A percentile compares a stretch with the other conserved stretches of the same genome.
Conservation (phyloP, 2,797 vertebrate species). For the Catostomus latipinnis region DNA sequence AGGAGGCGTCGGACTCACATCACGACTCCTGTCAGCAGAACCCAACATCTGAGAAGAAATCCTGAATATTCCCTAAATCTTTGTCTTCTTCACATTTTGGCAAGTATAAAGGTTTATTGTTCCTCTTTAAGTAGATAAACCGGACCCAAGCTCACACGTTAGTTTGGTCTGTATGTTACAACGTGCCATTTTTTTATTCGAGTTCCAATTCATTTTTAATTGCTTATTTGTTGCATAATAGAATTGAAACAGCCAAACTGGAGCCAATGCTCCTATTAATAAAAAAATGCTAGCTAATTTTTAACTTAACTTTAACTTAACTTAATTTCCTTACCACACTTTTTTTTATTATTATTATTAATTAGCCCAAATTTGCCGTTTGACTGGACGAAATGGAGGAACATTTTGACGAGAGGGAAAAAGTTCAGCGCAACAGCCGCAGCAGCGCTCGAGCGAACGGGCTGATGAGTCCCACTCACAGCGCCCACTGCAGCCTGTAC, state of each 20-base stretch:
- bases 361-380: constrained; percentile 60
- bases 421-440: constrained; percentile 81
- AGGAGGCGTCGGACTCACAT: constrained; percentile 54
- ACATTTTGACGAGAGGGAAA: constrained; percentile 95
- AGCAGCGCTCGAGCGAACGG: constrained; percentile 88
- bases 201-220: too few species aligned
- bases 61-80: not conserved
- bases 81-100: constrained; percentile 1
- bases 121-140: not conserved
- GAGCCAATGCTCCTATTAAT: too few species aligned
- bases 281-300: too few species aligned
- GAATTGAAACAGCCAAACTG: too few species aligned
- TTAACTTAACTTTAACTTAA: too few species aligned
- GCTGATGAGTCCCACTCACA: constrained; percentile 92
- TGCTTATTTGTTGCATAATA: too few species aligned
- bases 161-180: too few species aligned
- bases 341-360: not conserved
- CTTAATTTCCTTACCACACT: too few species aligned
- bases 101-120: constrained; percentile 18
- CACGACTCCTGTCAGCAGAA: constrained; percentile 35
- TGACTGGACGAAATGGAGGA: constrained; percentile 85
- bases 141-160: too few species aligned
- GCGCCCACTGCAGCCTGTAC: constrained; percentile 97
- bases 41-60: constrained; percentile 17
- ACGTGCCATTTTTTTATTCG: too few species aligned